Evolutionary conservation across 2,113 vertebrate genomes (phyloP), one percentile per base, ranked within the genome.

Genomic region (Hemicordylus capensis): DNA sequence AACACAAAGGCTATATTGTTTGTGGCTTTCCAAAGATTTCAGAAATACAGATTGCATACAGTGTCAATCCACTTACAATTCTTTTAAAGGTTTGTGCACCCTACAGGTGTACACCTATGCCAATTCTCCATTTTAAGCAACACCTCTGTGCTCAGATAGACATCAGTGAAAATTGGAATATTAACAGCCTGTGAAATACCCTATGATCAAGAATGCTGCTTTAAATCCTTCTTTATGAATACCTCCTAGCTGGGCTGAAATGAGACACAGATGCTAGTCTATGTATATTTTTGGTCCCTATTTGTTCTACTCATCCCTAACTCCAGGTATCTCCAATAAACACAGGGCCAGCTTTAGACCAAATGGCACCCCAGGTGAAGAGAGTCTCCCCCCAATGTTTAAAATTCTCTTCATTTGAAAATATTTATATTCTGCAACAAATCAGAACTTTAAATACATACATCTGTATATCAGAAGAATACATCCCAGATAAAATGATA

Each of bases 71-170:
- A 85, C 81, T 64, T 87, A 44, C 46, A 76, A 76, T 84, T 88
- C 19, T 2, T 90, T 58, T 82, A 79, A n/a, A 67, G 72, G 91
- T 88, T 90, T 89, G 61, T 81, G 76, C 34, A 86, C 84, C 89
- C 88, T 76, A 89, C 86, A 88, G 63, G 20, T 81, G 80, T 87
- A 75, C 72, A 78, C 1, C 66, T 89, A 44, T 83, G 3, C 78
- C 83, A 61, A 87, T 85, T 88, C 93, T 83, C n/a, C 26, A 61
- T 86, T 81, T 85, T 84, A 64, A 74, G 87, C 84, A 39, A 6
- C 37, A 81, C 83, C 0, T 73, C 4, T 0, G 70, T 34, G 88
- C 37, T 63, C 70, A 56, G 56, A 12, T 84, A 22, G 89, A 31
- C 82, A 73, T 84, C n/a, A 87, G 80, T 39, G 61, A 76, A 64